Conservation (phyloP, 2,113 vertebrate genomes). For the Butorides virescens region DNA sequence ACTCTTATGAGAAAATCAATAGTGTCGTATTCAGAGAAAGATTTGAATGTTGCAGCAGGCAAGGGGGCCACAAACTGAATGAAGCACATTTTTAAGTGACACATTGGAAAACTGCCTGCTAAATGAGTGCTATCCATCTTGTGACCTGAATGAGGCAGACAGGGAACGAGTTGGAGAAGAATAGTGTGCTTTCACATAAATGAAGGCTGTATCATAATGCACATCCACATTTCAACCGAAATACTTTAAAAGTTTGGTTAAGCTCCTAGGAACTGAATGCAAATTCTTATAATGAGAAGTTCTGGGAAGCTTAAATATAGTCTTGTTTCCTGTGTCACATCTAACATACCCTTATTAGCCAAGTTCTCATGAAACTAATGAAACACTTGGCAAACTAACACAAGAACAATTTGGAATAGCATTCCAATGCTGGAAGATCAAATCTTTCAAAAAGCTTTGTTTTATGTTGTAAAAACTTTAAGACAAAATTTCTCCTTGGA, state of each 20-base stretch:
- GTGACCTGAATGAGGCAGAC: background rate
- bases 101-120: background rate
- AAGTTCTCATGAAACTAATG: slow-evolving; percentile 16
- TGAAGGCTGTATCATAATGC: background rate
- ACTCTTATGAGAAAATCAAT: background rate
- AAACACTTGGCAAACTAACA: background rate
- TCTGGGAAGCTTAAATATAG: slow-evolving; percentile 13
- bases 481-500: slow-evolving; percentile 36
- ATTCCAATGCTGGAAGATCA: background rate
- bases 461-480: slow-evolving; percentile 37
- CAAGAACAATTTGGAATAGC: slow-evolving; percentile 16
- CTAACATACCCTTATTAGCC: background rate
- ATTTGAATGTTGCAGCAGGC: background rate
- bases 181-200: background rate
- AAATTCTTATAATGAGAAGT: background rate
- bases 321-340: background rate
- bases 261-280: slow-evolving; percentile 28
- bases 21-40: background rate
- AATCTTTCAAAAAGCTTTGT: slow-evolving; percentile 12
- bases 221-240: background rate
- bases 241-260: slow-evolving; percentile 16
- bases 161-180: background rate
- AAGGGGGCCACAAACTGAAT: background rate
- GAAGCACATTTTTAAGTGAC: background rate
- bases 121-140: background rate